Evolutionary conservation across 2,797 vertebrate genomes (phyloP).

Genomic region (Paratrypauchen microcephalus): DNA sequence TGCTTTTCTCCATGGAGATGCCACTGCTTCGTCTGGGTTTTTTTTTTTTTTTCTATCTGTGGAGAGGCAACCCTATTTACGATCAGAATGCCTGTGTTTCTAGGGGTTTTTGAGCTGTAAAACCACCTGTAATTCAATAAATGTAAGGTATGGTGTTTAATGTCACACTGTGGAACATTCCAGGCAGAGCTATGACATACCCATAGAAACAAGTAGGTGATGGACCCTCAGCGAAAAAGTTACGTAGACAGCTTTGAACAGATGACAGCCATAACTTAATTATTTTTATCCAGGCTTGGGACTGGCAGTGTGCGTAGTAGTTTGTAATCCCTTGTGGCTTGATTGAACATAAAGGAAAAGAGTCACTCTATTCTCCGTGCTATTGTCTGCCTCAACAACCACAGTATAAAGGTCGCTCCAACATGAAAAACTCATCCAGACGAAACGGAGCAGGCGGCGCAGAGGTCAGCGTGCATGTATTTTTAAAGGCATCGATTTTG

Average conservation of each 20-base stretch:
- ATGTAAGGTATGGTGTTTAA: too few relatives aligned
- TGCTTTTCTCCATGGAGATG: too few relatives aligned
- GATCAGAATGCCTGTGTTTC: too few relatives aligned
- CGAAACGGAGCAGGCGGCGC: conserved; percentile 20
- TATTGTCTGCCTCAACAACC: conserved; percentile 14
- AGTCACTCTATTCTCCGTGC: conserved; percentile 23
- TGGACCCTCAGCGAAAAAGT: too few relatives aligned
- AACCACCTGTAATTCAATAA: too few relatives aligned
- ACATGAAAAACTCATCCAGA: conserved; percentile 18
- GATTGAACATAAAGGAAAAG: conserved; percentile 32
- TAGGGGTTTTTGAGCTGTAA: too few relatives aligned
- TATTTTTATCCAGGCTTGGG: background rate
- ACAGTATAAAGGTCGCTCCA: conserved; percentile 14
- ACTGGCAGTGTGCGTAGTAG: background rate
- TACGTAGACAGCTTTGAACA: background rate
- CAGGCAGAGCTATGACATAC: too few relatives aligned
- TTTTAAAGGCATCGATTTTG: conserved; percentile 50
- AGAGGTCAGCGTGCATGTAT: conserved; percentile 48
- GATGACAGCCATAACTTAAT: background rate
- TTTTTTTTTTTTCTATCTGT: too few relatives aligned
- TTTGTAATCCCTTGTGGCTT: background rate
- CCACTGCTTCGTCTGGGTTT: too few relatives aligned
- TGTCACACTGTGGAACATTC: too few relatives aligned
- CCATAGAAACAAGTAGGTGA: too few relatives aligned
- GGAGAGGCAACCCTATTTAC: too few relatives aligned